Evolutionary conservation across 2,888 invertebrate genomes (phyloP).

Genomic region (Meandrusa payeni): DNA sequence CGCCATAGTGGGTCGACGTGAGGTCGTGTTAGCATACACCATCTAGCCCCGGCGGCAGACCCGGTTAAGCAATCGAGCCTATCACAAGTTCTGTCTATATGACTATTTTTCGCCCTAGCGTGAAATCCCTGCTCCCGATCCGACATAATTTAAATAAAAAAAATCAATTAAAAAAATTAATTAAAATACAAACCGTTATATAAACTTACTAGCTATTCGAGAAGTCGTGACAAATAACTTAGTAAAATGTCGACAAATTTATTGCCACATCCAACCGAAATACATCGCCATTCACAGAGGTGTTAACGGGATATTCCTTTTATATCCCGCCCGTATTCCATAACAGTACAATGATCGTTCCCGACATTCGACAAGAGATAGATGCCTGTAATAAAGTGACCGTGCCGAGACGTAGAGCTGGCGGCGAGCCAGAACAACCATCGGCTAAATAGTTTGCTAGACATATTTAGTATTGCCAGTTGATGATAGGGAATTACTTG

Average conservation of each 20-base stretch:
- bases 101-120: too few species aligned
- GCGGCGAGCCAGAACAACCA: constrained; percentile 40
- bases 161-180: too few species aligned
- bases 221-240: not conserved
- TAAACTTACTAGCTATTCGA: too few species aligned
- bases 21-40: too few species aligned
- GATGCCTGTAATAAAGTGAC: constrained; percentile 46
- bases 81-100: too few species aligned
- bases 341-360: constrained; percentile 37
- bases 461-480: constrained; percentile 27
- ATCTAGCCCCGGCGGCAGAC: too few species aligned
- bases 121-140: too few species aligned
- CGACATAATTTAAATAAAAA: too few species aligned
- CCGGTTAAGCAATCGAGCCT: too few species aligned
- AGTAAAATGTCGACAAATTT: not conserved
- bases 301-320: constrained; percentile 20
- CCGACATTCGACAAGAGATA: constrained; percentile 35
- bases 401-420: constrained; percentile 43
- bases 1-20: too few species aligned
- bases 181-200: too few species aligned
- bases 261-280: not conserved
- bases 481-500: constrained; percentile 24
- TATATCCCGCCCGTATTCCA: constrained; percentile 27
- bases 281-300: constrained; percentile 3
- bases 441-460: constrained; percentile 21